These are phyloP conservation scores for Agrenia bidenticulata DNA, from an alignment of 2,888 invertebrate species.

Conservation along the genomic window DNA sequence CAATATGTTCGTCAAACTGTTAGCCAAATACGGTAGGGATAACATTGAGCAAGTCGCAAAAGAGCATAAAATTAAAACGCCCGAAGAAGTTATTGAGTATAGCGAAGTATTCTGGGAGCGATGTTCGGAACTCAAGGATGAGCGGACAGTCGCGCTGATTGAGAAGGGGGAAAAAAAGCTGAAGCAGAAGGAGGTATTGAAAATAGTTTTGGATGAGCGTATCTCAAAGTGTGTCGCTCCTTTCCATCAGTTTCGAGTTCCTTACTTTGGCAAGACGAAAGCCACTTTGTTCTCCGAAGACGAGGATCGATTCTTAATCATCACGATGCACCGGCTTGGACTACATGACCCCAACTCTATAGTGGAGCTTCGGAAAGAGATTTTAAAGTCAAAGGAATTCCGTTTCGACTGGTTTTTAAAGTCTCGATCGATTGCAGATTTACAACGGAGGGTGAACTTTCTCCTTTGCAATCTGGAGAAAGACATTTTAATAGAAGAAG, in stretches of 20 bases:
- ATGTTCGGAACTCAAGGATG: slow-evolving; percentile 28
- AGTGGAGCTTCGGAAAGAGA: background rate
- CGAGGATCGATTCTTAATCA: slow-evolving; percentile 6
- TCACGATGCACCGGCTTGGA: background rate
- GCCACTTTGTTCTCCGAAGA: background rate
- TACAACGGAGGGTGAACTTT: slow-evolving; percentile 19
- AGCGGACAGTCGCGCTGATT: background rate
- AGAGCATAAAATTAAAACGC: slow-evolving; percentile 3
- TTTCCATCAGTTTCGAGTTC: slow-evolving; percentile 3
- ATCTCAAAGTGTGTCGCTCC: background rate
- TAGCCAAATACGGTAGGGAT: slow-evolving; percentile 18
- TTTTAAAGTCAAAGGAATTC: slow-evolving; percentile 9
- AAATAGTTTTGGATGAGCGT: background rate
- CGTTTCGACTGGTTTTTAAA: slow-evolving; percentile 17
- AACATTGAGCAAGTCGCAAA: slow-evolving; percentile 20
- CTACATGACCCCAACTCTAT: background rate
- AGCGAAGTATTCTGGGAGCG: slow-evolving; percentile 29
- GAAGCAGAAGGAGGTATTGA: background rate
- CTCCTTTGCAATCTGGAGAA: background rate
- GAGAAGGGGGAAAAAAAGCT: slow-evolving; percentile 1
- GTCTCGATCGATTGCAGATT: background rate
- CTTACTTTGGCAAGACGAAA: slow-evolving; percentile 3
- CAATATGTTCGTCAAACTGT: slow-evolving; percentile 17
- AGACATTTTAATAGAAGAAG: background rate
- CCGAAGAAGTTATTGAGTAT: slow-evolving; percentile 30